Base-by-base conservation (phyloP, 2,888 invertebrate species). In the Eueremaeus valkanovi region DNA sequence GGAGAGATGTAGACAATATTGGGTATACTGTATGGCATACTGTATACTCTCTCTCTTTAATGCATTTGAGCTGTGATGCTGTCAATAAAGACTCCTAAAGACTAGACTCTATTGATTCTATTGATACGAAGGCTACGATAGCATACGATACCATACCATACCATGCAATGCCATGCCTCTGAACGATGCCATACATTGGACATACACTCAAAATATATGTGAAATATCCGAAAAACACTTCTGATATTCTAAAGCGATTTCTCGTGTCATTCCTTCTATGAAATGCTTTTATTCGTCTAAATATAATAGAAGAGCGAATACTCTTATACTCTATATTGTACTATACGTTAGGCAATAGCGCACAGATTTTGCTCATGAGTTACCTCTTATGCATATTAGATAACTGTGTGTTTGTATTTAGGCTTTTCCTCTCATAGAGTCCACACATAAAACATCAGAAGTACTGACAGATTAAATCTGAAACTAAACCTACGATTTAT, bases 371-470 rank as follows among this genome's bases (percentile, higher is more conserved):
- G 63, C 29, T 63, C 63, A 63, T 63, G 31, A 24, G n/a, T 68
- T 68, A 68, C 36, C 68, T 68, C 42, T 42, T 36, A 68, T 68
- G 68, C 68, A 68, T 68, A 68, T 68, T 68, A 68, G 33, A 42
- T 68, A 68, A 68, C 68, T 68, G 13, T 33, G n/a, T 68, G 68
- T 68, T 68, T 68, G 42, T 42, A 16, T 68, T 68, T 33, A 68
- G 42, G 68, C 68, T 68, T 68, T 68, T 63, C 31, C 21, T n/a
- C n/a, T 6, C 1, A 42, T 24, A n/a, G 24, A 68, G 40, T 68
- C 68, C 40, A 68, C 68, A 68, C 40, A 68, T 42, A 36, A 24
- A 42, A 68, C 68, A 42, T 27, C 21, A 42, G 40, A 68, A 9
- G 18, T 3, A 68, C 3, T 21, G 68, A 42, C 42, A 68, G 40